These are phyloP conservation scores for Lamellibrachia columna DNA, from an alignment of 2,888 invertebrate species.

Conservation along the genomic window DNA sequence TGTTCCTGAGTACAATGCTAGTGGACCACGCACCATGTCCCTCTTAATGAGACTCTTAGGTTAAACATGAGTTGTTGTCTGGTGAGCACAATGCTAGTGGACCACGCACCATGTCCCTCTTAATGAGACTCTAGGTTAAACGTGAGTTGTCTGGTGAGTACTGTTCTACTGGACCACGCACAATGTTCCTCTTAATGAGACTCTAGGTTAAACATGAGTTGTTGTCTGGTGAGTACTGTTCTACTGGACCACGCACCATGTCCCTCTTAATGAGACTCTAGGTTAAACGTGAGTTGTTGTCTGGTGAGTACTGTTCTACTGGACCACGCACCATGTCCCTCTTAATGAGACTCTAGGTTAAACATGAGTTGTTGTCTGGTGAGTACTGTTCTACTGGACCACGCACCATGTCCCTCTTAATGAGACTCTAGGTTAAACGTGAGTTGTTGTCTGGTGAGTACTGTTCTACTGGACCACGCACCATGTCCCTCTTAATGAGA, in stretches of 20 bases:
- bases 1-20: not conserved
- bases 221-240: slow-evolving; percentile 91
- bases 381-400: slow-evolving; percentile 91
- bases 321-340: no score
- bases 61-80: slow-evolving; percentile 93
- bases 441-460: no score
- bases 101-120: slow-evolving; percentile 74
- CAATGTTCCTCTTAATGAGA: slow-evolving; percentile 85
- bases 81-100: slow-evolving; percentile 87
- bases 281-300: no score
- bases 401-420: slow-evolving; percentile 61
- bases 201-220: slow-evolving; percentile 86
- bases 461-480: no score
- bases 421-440: no score
- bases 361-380: slow-evolving; percentile 94
- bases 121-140: slow-evolving; percentile 69
- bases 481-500: no score
- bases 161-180: slow-evolving; percentile 77
- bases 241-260: slow-evolving; percentile 96
- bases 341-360: no score
- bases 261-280: no score
- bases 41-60: no score
- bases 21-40: not conserved
- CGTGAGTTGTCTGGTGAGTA: slow-evolving; percentile 93
- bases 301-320: no score